A percentile compares a stretch with the other conserved stretches of the same genome.
These are phyloP conservation scores for Squalus acanthias DNA, from an alignment of 2,797 vertebrate species.

Conservation along the genomic window DNA sequence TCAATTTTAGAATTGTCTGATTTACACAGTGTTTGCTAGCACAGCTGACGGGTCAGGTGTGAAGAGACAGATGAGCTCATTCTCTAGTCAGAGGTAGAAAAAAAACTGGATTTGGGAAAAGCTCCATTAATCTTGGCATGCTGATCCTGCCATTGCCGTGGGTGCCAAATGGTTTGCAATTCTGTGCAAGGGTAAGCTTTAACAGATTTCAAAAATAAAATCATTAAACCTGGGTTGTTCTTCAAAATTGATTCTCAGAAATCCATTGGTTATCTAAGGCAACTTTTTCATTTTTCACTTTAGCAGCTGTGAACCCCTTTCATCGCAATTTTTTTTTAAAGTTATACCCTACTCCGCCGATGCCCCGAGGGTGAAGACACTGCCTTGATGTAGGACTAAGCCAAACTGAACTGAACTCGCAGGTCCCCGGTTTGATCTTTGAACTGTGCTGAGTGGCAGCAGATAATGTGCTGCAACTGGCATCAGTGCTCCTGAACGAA, in stretches of 20 bases:
- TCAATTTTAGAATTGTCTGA: background rate
- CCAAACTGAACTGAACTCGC: no score
- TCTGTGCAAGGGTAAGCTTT: background rate
- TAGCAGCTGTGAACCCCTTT: background rate
- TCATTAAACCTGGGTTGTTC: background rate
- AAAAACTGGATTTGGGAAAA: background rate
- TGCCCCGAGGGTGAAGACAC: background rate
- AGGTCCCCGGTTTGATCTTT: background rate
- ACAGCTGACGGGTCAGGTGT: background rate
- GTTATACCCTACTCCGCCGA: background rate
- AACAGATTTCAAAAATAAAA: conserved; percentile 4
- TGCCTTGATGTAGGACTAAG: background rate
- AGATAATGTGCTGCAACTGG: background rate
- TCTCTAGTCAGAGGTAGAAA: background rate
- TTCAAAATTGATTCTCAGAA: background rate
- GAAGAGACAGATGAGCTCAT: conserved; percentile 23
- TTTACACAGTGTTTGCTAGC: background rate
- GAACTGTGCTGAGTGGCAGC: background rate
- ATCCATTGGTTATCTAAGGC: background rate
- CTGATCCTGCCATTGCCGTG: background rate
- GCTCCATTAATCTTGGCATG: background rate
- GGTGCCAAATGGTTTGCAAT: background rate
- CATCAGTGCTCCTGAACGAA: background rate
- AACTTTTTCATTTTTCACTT: background rate
- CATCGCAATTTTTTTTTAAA: background rate